Percentiles rank a stretch among this genome's conserved stretches.
Conservation (phyloP, 37 sponge, comb jelly and placozoan species). For the Theonella swinhoei region DNA sequence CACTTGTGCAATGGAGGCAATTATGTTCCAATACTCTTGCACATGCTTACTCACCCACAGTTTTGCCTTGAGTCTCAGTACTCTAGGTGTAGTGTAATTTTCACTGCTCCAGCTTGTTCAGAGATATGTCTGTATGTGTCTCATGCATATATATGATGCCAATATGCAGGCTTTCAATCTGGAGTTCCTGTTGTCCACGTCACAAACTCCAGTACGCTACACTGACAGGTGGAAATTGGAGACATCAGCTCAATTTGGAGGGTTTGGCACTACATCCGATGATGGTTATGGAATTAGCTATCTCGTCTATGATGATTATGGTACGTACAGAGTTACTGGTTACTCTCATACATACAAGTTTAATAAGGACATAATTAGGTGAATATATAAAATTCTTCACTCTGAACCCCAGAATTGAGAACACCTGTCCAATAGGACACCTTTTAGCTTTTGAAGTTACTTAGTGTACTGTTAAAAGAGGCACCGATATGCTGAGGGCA, state of each 20-base stretch:
- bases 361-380: neutral
- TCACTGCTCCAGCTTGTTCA: too few species aligned
- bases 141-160: too few species aligned
- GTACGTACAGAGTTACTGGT: constrained; percentile 38
- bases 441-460: neutral
- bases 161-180: constrained; percentile 70
- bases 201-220: constrained; percentile 72
- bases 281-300: constrained; percentile 92
- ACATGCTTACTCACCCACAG: neutral
- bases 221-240: constrained; percentile 38
- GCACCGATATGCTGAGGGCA: too few species aligned
- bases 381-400: too few species aligned
- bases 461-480: neutral
- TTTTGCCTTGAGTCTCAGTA: too few species aligned
- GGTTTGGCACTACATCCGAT: constrained; percentile 88
- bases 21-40: neutral
- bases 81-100: too few species aligned
- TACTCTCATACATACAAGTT: neutral
- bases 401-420: too few species aligned
- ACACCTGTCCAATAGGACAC: too few species aligned
- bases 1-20: neutral
- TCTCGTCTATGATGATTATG: constrained; percentile 80
- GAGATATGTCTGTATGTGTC: too few species aligned
- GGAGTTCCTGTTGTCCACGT: constrained; percentile 71
- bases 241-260: constrained; percentile 54